Conservation (phyloP, 53 echinoderm and acorn worm genomes). For the Stichopus horrens region DNA sequence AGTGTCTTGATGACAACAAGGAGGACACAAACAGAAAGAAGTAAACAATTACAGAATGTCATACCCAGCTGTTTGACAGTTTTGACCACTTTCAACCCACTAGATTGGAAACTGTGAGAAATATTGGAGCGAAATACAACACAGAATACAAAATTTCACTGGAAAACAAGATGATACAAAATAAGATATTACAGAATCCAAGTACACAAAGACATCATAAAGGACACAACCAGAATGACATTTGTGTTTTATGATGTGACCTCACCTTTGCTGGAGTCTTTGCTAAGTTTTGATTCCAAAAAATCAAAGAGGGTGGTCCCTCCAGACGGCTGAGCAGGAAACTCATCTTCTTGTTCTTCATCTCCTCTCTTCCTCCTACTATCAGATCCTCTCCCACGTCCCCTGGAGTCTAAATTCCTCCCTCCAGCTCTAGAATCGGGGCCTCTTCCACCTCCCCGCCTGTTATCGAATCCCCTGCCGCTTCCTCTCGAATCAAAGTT, state of each 20-base stretch:
- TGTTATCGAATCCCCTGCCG: not conserved
- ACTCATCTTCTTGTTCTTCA: constrained; percentile 77
- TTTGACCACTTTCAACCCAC: too few species aligned
- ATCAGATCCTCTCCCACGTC: constrained; percentile 13
- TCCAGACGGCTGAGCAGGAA: constrained; percentile 71
- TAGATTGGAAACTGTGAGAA: too few species aligned
- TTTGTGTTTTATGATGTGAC: not conserved
- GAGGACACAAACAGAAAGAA: too few species aligned
- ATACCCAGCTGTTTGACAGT: too few species aligned
- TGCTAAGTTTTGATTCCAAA: constrained; percentile 84
- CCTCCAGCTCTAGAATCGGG: constrained; percentile 6
- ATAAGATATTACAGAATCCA: too few species aligned
- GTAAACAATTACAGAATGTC: too few species aligned
- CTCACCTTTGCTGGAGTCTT: constrained; percentile 34
- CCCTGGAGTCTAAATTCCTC: constrained; percentile 22
- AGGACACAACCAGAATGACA: too few species aligned
- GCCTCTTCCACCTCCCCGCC: constrained; percentile 13
- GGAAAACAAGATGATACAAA: too few species aligned
- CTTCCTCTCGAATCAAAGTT: constrained; percentile 10
- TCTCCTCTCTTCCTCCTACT: constrained; percentile 26
- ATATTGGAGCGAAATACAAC: too few species aligned
- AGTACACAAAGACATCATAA: too few species aligned
- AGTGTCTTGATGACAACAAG: not conserved
- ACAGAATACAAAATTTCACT: too few species aligned
- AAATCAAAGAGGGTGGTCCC: constrained; percentile 93